Percentiles rank a stretch among this genome's conserved stretches.
These are phyloP conservation scores for Agrilus cyanescens DNA, from an alignment of 2,888 invertebrate species.

Conservation along the genomic window DNA sequence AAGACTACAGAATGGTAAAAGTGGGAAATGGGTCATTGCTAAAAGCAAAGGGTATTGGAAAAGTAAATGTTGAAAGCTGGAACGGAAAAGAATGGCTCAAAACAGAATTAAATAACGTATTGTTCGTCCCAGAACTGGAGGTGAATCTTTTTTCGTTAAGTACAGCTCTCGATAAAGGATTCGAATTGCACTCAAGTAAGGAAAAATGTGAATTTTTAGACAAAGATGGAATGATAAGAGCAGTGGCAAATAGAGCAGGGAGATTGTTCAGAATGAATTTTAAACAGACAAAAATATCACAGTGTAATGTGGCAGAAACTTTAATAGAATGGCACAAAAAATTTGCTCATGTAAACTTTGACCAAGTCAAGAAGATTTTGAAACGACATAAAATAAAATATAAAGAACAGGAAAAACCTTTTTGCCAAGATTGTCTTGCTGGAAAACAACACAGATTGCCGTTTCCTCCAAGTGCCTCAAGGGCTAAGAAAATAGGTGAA, in stretches of 20 bases:
- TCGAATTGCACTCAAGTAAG: slow-evolving; percentile 6
- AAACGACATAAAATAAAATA: too few relatives aligned
- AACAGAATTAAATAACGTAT: slow-evolving; percentile 9
- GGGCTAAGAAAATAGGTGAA: too few relatives aligned
- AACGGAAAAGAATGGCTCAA: slow-evolving; percentile 9
- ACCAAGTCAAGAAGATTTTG: neutral
- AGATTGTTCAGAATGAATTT: slow-evolving; percentile 11
- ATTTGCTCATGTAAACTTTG: slow-evolving; percentile 2
- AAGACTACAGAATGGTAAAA: too few relatives aligned
- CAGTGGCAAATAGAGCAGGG: slow-evolving; percentile 11
- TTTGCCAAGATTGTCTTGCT: neutral
- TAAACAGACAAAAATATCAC: slow-evolving; percentile 1
- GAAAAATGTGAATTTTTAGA: slow-evolving; percentile 10
- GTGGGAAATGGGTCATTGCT: slow-evolving; percentile 10
- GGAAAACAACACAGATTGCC: neutral
- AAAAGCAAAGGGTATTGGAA: slow-evolving; percentile 9
- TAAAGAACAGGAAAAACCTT: slow-evolving; percentile 1
- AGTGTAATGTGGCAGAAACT: slow-evolving; percentile 1
- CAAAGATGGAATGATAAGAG: slow-evolving; percentile 10
- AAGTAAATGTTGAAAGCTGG: slow-evolving; percentile 7
- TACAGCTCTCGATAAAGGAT: slow-evolving; percentile 9
- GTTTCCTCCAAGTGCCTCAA: too few relatives aligned
- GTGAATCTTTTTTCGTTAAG: slow-evolving; percentile 11
- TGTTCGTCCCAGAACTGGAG: slow-evolving; percentile 10
- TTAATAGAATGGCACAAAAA: slow-evolving; percentile 1